Evolutionary conservation across 2,113 vertebrate genomes (phyloP).

Genomic region (Cochlearius cochlearius): DNA sequence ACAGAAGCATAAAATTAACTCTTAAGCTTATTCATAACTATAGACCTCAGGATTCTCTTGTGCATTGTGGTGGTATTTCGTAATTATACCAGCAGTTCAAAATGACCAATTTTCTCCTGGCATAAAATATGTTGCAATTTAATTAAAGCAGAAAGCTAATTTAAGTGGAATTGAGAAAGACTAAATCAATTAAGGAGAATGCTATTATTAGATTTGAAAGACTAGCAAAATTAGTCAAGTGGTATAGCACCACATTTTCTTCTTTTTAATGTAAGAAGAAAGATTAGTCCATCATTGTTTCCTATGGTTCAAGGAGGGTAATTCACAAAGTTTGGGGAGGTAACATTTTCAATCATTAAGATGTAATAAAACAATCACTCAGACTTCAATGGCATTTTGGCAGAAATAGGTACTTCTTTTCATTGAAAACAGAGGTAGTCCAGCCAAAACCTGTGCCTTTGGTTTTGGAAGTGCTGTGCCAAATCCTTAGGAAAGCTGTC

Average conservation of each 20-base stretch:
- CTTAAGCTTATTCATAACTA: neutral
- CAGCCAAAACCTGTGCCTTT: neutral
- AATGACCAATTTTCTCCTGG: constrained; percentile 24
- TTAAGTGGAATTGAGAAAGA: constrained; percentile 27
- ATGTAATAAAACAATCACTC: neutral
- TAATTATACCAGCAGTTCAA: constrained; percentile 30
- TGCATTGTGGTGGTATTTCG: neutral
- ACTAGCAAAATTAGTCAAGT: constrained; percentile 14
- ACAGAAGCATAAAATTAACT: constrained; percentile 22
- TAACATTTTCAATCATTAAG: constrained; percentile 5
- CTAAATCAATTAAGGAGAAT: constrained; percentile 35
- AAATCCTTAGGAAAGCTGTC: neutral
- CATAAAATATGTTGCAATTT: constrained; percentile 18
- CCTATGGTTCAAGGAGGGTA: neutral
- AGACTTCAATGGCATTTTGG: neutral
- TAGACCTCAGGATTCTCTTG: neutral
- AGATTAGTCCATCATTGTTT: neutral
- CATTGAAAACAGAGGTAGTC: neutral
- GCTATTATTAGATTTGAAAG: constrained; percentile 16
- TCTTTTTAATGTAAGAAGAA: neutral
- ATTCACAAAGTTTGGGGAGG: neutral
- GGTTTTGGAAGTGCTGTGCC: neutral
- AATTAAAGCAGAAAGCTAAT: constrained; percentile 54
- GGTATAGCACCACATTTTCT: neutral
- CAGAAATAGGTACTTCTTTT: neutral